phyloP scores from a whole-genome alignment of 2,797 vertebrate genomes.

The Hemitrygon akajei region DNA sequence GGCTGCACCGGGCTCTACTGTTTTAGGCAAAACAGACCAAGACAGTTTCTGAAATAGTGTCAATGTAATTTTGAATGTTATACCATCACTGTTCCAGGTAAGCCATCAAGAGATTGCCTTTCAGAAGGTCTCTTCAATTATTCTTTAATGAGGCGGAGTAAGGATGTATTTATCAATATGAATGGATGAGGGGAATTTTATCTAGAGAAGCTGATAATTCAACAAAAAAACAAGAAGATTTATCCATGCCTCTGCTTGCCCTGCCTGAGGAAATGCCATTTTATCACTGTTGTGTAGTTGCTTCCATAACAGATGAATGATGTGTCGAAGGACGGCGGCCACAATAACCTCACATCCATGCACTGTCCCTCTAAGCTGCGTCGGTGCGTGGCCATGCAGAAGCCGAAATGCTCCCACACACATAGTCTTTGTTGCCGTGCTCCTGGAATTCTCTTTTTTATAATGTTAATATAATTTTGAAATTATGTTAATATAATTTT shows the following conservation, averaged over 20 bases:
- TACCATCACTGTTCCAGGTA: background rate
- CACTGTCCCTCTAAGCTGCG: too few species aligned
- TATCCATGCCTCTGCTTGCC: constrained; percentile 1
- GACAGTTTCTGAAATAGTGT: background rate
- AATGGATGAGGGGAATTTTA: background rate
- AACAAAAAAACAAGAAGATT: background rate
- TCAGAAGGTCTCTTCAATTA: background rate
- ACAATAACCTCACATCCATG: background rate
- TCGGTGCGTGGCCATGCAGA: too few species aligned
- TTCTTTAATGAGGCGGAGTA: too few species aligned
- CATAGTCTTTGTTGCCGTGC: too few species aligned
- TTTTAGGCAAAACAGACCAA: too few species aligned
- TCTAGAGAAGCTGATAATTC: background rate
- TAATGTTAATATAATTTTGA: too few species aligned
- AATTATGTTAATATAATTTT: too few species aligned
- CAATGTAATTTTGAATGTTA: background rate
- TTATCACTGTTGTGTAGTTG: background rate
- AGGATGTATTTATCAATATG: background rate
- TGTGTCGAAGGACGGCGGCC: background rate
- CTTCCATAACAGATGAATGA: background rate
- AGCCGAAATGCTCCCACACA: too few species aligned
- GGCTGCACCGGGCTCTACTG: too few species aligned
- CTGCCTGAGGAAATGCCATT: constrained; percentile 17
- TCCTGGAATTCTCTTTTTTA: too few species aligned
- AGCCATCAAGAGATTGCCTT: background rate